Percentiles rank a stretch among this genome's conserved stretches.
phyloP scores from a whole-genome alignment of 2,888 invertebrate species.

The Alitta virens region DNA sequence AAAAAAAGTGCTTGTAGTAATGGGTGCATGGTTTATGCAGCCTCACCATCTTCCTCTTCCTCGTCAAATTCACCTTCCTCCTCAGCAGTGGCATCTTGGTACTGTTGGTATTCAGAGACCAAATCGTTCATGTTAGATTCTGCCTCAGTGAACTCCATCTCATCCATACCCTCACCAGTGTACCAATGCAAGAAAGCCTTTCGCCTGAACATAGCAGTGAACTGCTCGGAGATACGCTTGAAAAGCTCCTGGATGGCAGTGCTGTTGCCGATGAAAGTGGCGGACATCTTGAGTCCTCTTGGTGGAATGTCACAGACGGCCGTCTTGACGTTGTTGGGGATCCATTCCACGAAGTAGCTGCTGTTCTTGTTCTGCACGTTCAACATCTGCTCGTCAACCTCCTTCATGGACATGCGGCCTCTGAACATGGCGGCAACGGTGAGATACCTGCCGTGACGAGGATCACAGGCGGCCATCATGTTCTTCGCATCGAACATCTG shows the following conservation, averaged over 20 bases:
- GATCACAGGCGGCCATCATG: conserved; percentile 18
- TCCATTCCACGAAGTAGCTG: conserved; percentile 17
- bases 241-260: conserved; percentile 17
- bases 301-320: conserved; percentile 17
- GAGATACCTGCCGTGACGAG: conserved; percentile 14
- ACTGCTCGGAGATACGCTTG: conserved; percentile 19
- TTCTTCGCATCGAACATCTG: conserved; percentile 18
- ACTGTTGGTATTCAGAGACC: conserved; percentile 16
- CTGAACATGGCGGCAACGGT: conserved; percentile 50
- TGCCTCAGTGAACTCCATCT: conserved; percentile 18
- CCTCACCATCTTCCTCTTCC: conserved; percentile 30
- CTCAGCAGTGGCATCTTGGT: conserved; percentile 18
- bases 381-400: conserved; percentile 34
- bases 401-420: conserved; percentile 55
- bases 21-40: not conserved
- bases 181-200: conserved; percentile 17
- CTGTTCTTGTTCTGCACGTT: conserved; percentile 18
- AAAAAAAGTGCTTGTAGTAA: too few species aligned
- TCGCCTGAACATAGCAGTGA: conserved; percentile 14
- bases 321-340: conserved; percentile 17
- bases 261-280: conserved; percentile 13
- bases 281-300: conserved; percentile 17
- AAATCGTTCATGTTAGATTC: conserved; percentile 16
- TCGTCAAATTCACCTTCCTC: conserved; percentile 31
- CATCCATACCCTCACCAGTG: conserved; percentile 18